Evolutionary conservation across 2,888 invertebrate genomes (phyloP), one percentile per base, ranked within the genome.

Genomic region (Cheilosia soror): DNA sequence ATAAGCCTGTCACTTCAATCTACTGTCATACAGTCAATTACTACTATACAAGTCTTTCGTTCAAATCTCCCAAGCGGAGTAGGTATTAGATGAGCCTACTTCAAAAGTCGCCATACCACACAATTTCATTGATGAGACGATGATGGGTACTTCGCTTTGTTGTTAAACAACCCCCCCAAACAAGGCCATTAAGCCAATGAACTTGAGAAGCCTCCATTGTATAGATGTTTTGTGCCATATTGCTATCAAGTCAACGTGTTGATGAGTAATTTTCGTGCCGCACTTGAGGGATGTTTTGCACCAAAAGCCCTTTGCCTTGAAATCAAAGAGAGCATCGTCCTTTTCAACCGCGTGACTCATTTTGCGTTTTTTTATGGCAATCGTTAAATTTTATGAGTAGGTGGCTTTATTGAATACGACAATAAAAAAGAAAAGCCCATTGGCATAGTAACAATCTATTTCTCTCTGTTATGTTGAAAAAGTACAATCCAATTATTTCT

Each of bases 241-340:
- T 65, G 58, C 63, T 58, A 65, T 71, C 58, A 58, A 33, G 71
- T 49, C 82, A 71, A 77, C 65, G 58, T 71, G 77, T 60, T 51
- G 58, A 71, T 82, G 82, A 82, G 77, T 65, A 82, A 81, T 76
- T 76, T 66, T 40, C 27, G 37, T 42, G 49, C 13, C 15, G 40
- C 40, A 6, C 15, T 31, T 49, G 37, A 57, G 57, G 78, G 78
- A 63, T 57, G 42, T 79, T 63, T 65, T 58, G 3, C 5, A 57
- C 44, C 3, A 62, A 37, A 27, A 9, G 33, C 25, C n/a, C 6
- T 37, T 63, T 20, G 20, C 7, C 7, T 31, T 42, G 20, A 11
- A n/a, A 40, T 44, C 15, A 5, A 3, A 15, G 31, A 20, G 79
- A 42, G 33, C 79, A 79, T 65, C 60, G 73, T 73, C 79, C 79